A percentile compares a stretch with the other conserved stretches of the same genome.
These are phyloP conservation scores for Ceryle rudis DNA, from an alignment of 2,797 vertebrate genomes.

Conservation along the genomic window DNA sequence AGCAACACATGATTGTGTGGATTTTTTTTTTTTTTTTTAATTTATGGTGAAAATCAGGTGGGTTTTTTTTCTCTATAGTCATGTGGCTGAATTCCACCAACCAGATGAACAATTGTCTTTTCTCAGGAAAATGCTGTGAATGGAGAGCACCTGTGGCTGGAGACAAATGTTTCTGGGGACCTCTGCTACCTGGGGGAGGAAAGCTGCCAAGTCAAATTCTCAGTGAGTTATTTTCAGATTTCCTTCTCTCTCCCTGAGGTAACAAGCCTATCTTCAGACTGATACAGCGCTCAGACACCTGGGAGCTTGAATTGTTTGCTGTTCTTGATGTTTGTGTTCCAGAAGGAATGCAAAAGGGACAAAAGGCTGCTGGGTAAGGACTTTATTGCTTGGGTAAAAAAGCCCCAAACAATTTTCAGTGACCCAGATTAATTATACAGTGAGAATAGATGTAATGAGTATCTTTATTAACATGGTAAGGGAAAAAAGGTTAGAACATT, in stretches of 20 bases:
- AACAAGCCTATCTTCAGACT: background rate
- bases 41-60: background rate
- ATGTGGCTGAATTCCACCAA: background rate
- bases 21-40: background rate
- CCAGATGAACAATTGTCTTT: background rate
- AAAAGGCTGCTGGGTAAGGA: background rate
- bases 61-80: background rate
- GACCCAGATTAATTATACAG: background rate
- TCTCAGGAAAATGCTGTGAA: conserved; percentile 93
- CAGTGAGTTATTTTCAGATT: conserved; percentile 86
- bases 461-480: background rate
- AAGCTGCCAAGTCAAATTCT: conserved; percentile 92
- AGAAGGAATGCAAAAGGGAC: background rate
- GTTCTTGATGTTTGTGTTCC: background rate
- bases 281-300: background rate
- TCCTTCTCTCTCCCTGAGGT: background rate
- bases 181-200: conserved; percentile 97
- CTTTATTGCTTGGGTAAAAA: background rate
- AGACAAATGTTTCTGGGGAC: conserved; percentile 97
- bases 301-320: background rate
- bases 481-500: background rate
- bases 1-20: background rate
- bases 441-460: background rate
- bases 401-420: background rate
- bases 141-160: conserved; percentile 96